Percentiles rank a stretch among this genome's conserved stretches.
Evolutionary conservation across 2,888 invertebrate species (phyloP).

Genomic region (Crioceris asparagi): DNA sequence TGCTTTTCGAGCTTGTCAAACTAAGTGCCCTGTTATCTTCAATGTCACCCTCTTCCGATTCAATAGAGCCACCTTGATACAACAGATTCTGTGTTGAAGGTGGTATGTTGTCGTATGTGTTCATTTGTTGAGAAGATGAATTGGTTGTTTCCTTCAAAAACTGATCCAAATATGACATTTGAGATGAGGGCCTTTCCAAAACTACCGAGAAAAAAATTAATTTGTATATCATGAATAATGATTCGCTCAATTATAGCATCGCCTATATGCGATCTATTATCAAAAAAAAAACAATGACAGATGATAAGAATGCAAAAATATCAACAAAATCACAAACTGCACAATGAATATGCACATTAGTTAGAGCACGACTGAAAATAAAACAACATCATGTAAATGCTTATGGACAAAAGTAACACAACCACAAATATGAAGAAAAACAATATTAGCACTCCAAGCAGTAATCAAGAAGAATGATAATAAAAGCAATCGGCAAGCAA

Average conservation of each 20-base stretch:
- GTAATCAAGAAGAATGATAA: slow-evolving; percentile 29
- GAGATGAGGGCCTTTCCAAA: slow-evolving; percentile 79
- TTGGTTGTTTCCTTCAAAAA: slow-evolving; percentile 67
- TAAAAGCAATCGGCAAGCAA: slow-evolving; percentile 21
- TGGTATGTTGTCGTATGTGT: slow-evolving; percentile 31
- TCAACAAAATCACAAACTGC: no score
- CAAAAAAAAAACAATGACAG: no score
- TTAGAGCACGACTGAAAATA: no score
- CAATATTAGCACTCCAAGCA: slow-evolving; percentile 42
- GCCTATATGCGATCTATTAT: no score
- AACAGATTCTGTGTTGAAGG: slow-evolving; percentile 29
- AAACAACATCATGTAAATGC: no score
- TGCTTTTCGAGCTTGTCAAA: slow-evolving; percentile 72
- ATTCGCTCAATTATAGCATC: no score
- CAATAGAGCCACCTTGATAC: slow-evolving; percentile 47
- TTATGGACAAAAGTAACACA: slow-evolving; percentile 11
- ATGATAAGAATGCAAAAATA: no score
- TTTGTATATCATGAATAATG: no score
- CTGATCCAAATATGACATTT: slow-evolving; percentile 84
- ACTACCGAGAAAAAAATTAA: slow-evolving; percentile 41
- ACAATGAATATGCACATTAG: no score
- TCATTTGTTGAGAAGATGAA: slow-evolving; percentile 25
- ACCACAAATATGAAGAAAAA: slow-evolving; percentile 20
- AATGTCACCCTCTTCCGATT: slow-evolving; percentile 62
- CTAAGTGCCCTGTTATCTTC: slow-evolving; percentile 69